Evolutionary conservation across 2,888 invertebrate genomes (phyloP).

Genomic region (Melieria omissa): DNA sequence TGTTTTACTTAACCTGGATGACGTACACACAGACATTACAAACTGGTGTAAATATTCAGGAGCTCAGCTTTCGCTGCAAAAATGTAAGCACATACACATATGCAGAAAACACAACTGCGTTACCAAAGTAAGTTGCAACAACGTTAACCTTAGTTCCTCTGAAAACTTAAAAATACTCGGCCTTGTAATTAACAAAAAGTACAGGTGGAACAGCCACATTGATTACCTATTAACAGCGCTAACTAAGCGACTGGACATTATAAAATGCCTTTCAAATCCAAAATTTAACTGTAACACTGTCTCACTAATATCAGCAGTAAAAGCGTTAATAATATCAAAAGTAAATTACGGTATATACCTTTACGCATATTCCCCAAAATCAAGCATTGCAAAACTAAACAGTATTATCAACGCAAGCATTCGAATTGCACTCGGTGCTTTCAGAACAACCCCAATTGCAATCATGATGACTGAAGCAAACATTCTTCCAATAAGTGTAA

Average conservation of each 20-base stretch:
- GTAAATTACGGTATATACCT: conserved; percentile 1
- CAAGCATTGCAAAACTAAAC: neutral
- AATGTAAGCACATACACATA: conserved; percentile 2
- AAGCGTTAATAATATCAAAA: neutral
- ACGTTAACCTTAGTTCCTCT: neutral
- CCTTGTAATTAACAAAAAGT: neutral
- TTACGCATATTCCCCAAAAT: neutral
- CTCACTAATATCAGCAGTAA: neutral
- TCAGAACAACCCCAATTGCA: conserved; percentile 1
- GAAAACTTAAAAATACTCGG: conserved; percentile 2
- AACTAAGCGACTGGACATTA: neutral
- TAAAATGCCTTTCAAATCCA: neutral
- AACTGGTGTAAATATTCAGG: conserved; percentile 13
- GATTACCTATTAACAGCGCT: neutral
- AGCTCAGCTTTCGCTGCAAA: conserved; percentile 1
- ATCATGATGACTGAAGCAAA: neutral
- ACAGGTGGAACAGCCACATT: neutral
- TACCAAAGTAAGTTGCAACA: neutral
- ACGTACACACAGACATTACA: neutral
- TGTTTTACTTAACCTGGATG: neutral
- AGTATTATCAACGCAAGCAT: neutral
- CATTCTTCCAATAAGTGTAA: neutral
- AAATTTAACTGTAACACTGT: conserved; percentile 5
- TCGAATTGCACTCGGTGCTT: conserved; percentile 1
- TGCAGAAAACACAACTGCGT: neutral